phyloP scores from a whole-genome alignment of 2,888 invertebrate genomes.

The Drosophila heteroneura region DNA sequence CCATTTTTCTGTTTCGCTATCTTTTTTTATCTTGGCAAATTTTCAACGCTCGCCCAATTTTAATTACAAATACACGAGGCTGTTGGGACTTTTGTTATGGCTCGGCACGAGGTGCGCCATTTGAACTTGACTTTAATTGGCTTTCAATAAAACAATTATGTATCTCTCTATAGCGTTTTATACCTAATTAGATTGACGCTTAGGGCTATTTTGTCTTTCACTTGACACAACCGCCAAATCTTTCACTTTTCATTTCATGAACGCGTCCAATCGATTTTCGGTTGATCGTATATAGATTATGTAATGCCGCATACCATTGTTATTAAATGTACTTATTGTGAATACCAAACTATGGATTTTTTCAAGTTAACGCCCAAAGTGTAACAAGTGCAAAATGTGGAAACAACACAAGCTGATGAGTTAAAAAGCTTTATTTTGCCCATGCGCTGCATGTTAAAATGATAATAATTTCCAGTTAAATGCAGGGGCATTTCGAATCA shows the following conservation, averaged over 20 bases:
- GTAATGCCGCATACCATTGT: conserved; percentile 53
- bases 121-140: conserved; percentile 80
- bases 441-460: conserved; percentile 60
- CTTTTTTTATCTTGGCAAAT: conserved; percentile 42
- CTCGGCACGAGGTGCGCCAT: conserved; percentile 63
- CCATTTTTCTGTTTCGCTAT: conserved; percentile 14
- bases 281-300: conserved; percentile 37
- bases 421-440: conserved; percentile 10
- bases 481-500: conserved; percentile 22
- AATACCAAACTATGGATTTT: conserved; percentile 52
- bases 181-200: conserved; percentile 54
- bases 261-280: conserved; percentile 66
- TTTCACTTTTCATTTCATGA: conserved; percentile 75
- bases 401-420: conserved; percentile 19
- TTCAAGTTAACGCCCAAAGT: conserved; percentile 52
- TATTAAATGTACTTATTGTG: conserved; percentile 31
- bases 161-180: conserved; percentile 41
- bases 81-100: conserved; percentile 44
- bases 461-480: conserved; percentile 35
- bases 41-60: conserved; percentile 72
- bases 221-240: conserved; percentile 49
- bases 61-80: conserved; percentile 64
- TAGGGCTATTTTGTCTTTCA: conserved; percentile 48
- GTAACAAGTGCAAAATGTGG: conserved; percentile 68
- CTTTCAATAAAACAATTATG: conserved; percentile 74